Percentiles rank a stretch among this genome's conserved stretches.
Evolutionary conservation across 2,888 invertebrate species (phyloP).

Genomic region (Agonopterix subpropinquella): DNA sequence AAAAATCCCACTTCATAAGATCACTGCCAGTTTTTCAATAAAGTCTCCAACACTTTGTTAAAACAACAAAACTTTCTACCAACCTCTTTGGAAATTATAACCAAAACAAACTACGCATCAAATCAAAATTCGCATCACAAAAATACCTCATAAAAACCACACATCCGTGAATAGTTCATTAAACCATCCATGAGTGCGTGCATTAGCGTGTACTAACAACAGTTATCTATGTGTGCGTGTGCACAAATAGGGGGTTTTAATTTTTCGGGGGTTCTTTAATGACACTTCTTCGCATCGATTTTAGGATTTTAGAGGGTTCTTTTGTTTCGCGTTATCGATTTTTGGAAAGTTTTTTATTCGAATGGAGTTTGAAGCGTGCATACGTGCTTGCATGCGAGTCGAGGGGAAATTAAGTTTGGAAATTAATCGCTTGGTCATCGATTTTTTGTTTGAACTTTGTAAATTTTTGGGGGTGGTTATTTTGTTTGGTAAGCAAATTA

Average conservation of each 20-base stretch:
- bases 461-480: background rate
- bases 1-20: too few species aligned
- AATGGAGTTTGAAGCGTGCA: constrained; percentile 35
- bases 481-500: background rate
- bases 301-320: constrained; percentile 68
- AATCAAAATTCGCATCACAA: background rate
- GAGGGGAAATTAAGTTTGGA: constrained; percentile 20
- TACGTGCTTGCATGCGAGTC: constrained; percentile 37
- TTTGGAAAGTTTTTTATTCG: constrained; percentile 33
- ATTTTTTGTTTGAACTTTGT: constrained; percentile 8
- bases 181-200: constrained; percentile 38
- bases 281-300: constrained; percentile 75
- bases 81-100: too few species aligned
- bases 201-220: constrained; percentile 32
- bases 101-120: background rate
- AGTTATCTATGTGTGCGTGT: constrained; percentile 34
- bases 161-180: constrained; percentile 42
- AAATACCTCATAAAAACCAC: constrained; percentile 12
- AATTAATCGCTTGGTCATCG: constrained; percentile 28
- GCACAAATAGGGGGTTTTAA: constrained; percentile 58
- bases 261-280: constrained; percentile 74
- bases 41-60: too few species aligned
- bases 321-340: constrained; percentile 69
- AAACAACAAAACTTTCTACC: too few species aligned
- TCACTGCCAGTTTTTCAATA: too few species aligned